Base-by-base conservation (phyloP, 2,113 vertebrate species). In the Heloderma charlesbogerti region DNA sequence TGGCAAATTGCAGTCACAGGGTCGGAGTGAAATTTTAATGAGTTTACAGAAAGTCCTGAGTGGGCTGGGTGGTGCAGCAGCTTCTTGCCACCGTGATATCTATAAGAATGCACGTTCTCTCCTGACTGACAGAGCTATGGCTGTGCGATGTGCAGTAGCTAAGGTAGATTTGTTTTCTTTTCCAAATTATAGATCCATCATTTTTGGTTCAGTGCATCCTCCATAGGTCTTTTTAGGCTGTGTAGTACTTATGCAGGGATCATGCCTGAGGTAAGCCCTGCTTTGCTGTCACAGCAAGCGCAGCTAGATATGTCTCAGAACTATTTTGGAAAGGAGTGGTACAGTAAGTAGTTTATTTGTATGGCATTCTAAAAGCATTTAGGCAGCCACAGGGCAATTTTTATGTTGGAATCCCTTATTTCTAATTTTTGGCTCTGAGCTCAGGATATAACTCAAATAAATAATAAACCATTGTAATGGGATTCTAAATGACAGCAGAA, bases 101-200 rank as follows among this genome's bases (percentile, higher is more conserved):
- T 99, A 99, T 92, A 99, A 99, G 96, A 99, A 99, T 9, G 98
- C 99, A 6, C 98, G 99, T 20, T 99, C 99, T 71, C 96, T 99
- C 27, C 96, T 99, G 94, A 99, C 98, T 0, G 99, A 99, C 96
- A 96, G 99, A 78, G 99, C 99, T 1, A 99, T 99, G 99, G 99
- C 99, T 9, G 99, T 99, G 1, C 97, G 99, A 82, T 99, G 99
- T 40, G 98, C 98, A 0, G 98, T 99, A 71, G 99, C 99, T 20
- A 99, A 99, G 98, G 98, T 98, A 86, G 90, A 98, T 97, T 60
- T 75, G 63, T 63, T 60, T 75, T 37, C 2, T 78, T 79, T 81
- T 67, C 12, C 0, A n/a, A 69, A n/a, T 13, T 57, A 13, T 84
- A 43, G 18, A 31, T 85, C 7, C 43, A 84, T 13, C 40, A 48